phyloP scores from a whole-genome alignment of 2,797 vertebrate species.

The Coilia nasus region DNA sequence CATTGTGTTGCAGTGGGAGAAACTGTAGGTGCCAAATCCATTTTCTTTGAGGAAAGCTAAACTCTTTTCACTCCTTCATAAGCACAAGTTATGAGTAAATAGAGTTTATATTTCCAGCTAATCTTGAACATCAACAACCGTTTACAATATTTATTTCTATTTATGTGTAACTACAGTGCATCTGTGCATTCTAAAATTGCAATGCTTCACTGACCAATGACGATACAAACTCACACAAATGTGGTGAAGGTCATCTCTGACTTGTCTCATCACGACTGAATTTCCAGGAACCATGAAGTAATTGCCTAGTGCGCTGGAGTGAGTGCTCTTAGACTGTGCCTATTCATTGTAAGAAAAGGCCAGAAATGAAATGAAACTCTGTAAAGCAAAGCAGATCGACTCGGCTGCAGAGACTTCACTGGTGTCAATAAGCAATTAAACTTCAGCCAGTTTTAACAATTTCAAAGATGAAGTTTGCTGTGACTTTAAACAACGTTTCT shows the following conservation, averaged over 20 bases:
- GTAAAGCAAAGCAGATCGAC: neutral
- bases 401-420: neutral
- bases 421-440: slow-evolving; percentile 17
- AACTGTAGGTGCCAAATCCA: neutral
- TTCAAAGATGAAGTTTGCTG: neutral
- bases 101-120: neutral
- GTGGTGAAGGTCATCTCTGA: neutral
- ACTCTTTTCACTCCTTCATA: neutral
- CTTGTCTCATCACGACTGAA: neutral
- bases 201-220: neutral
- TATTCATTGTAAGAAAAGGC: neutral
- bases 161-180: neutral
- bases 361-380: slow-evolving; percentile 20
- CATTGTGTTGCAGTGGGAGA: neutral
- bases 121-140: neutral
- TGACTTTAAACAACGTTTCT: neutral
- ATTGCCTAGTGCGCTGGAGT: neutral
- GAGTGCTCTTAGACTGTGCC: neutral
- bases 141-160: neutral
- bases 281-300: neutral
- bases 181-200: neutral
- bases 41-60: neutral
- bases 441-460: neutral
- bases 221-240: neutral
- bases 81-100: neutral